phyloP scores from a whole-genome alignment of 2,888 invertebrate genomes.

The Drosophila hamatofila region DNA sequence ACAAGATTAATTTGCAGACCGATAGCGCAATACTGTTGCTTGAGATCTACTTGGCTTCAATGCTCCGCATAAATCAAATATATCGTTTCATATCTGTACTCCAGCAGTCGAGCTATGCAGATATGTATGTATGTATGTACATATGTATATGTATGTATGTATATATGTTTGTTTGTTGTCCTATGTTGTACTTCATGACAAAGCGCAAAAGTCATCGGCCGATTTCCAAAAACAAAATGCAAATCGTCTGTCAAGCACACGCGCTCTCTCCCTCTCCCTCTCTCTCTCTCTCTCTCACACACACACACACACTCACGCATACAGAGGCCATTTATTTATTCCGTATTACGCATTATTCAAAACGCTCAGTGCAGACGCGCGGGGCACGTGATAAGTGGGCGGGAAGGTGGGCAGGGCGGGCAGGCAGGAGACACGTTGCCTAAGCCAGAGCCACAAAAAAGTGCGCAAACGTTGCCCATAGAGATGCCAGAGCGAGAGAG shows the following conservation, averaged over 20 bases:
- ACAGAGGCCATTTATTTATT: conserved; percentile 72
- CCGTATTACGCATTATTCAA: conserved; percentile 77
- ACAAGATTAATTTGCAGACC: neutral
- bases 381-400: conserved; percentile 5
- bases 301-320: conserved; percentile 3
- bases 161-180: neutral
- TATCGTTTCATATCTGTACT: neutral
- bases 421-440: conserved; percentile 7
- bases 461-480: conserved; percentile 2
- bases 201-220: conserved; percentile 56
- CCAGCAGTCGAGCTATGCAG: neutral
- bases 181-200: conserved; percentile 22
- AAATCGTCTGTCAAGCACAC: conserved; percentile 77
- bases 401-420: neutral
- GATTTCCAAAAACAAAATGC: conserved; percentile 71
- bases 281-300: conserved; percentile 16
- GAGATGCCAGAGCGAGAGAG: neutral
- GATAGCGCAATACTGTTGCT: neutral
- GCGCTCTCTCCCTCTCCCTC: conserved; percentile 20
- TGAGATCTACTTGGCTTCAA: neutral
- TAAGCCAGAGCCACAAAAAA: conserved; percentile 21
- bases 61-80: neutral
- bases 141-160: too few relatives aligned
- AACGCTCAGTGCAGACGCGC: conserved; percentile 36
- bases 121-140: neutral